phyloP scores from a whole-genome alignment of 2,797 vertebrate species.

The Threskiornis aethiopicus region DNA sequence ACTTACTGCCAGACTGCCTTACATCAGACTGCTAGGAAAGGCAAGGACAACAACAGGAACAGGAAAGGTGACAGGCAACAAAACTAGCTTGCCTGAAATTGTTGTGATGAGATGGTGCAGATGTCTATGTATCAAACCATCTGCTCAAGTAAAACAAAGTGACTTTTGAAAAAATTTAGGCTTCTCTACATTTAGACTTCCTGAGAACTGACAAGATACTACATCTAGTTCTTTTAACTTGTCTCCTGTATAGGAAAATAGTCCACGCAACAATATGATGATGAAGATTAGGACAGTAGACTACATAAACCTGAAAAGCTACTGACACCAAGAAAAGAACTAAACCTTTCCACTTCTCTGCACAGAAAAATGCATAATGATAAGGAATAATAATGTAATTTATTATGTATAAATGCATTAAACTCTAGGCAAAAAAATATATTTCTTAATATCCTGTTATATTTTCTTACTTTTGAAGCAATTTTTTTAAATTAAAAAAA shows the following conservation, averaged over 20 bases:
- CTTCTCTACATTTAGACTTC: background rate
- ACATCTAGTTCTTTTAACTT: background rate
- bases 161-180: background rate
- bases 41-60: background rate
- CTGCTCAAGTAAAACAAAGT: background rate
- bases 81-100: background rate
- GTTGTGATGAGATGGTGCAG: background rate
- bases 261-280: background rate
- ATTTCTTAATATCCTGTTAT: background rate
- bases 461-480: background rate
- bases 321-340: background rate
- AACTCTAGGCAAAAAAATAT: background rate
- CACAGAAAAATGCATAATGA: background rate
- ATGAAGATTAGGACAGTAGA: background rate
- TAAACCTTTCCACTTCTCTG: background rate
- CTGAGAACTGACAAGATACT: background rate
- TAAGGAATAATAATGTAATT: background rate
- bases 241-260: background rate
- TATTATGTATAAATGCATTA: background rate
- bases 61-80: background rate
- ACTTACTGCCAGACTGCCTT: background rate
- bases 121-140: background rate
- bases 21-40: background rate
- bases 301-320: background rate
- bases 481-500: background rate